Conservation (phyloP, 2,113 vertebrate genomes). For the Crotalus helleri region DNA sequence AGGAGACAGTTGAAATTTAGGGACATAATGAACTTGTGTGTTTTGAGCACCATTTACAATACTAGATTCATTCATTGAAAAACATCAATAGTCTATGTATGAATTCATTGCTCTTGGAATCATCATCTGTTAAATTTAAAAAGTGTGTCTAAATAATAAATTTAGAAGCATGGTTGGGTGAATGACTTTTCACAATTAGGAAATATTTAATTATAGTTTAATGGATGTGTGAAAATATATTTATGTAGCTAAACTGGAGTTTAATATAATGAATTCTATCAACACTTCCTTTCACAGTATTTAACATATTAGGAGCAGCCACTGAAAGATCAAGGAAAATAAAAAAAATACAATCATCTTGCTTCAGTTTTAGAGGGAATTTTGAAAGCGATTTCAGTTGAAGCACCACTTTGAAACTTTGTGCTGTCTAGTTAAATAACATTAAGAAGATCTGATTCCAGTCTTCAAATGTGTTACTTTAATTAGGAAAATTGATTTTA, state of each 20-base stretch:
- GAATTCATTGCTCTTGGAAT: neutral
- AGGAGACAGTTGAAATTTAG: neutral
- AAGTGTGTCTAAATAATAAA: neutral
- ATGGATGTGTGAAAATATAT: neutral
- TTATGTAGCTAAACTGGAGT: neutral
- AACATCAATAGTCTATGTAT: neutral
- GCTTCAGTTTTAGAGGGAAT: neutral
- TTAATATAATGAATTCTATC: neutral
- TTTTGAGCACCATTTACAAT: neutral
- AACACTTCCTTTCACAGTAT: neutral
- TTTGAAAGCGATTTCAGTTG: neutral
- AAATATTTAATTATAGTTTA: neutral
- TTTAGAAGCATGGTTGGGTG: neutral
- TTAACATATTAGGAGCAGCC: neutral
- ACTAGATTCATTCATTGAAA: neutral
- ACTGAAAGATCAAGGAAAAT: neutral
- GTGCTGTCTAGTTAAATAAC: neutral
- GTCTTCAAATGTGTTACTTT: neutral
- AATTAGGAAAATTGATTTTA: neutral
- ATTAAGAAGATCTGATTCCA: neutral
- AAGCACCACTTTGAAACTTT: neutral
- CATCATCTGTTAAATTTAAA: neutral
- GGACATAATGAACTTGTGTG: neutral
- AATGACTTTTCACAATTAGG: neutral
- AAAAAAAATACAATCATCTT: neutral